These are phyloP conservation scores for Halcyon leucocephala DNA, from an alignment of 2,797 vertebrate genomes.

Conservation along the genomic window DNA sequence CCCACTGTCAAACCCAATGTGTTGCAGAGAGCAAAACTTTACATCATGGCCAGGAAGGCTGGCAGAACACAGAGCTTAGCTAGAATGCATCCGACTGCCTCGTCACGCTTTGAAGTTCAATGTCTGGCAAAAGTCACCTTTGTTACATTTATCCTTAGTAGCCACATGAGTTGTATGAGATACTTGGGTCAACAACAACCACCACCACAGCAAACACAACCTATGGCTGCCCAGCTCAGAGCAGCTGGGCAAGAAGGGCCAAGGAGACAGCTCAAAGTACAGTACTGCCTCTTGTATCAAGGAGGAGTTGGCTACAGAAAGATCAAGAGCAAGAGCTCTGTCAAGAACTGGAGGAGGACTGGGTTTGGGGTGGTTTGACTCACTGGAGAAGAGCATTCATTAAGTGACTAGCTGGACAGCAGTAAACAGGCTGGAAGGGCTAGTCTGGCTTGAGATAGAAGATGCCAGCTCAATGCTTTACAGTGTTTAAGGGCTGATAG, in stretches of 20 bases:
- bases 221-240: not conserved
- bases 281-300: not conserved
- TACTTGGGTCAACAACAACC: not conserved
- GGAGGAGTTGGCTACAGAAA: not conserved
- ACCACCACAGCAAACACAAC: not conserved
- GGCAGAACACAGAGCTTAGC: not conserved
- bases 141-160: not conserved
- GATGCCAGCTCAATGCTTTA: not conserved
- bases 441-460: not conserved
- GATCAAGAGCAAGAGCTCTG: not conserved
- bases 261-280: not conserved
- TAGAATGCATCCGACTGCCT: not conserved
- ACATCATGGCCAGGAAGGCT: not conserved
- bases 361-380: not conserved
- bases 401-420: not conserved
- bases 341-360: not conserved
- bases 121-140: not conserved
- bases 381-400: not conserved
- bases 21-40: not conserved
- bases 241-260: not conserved
- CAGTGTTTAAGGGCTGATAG: not conserved
- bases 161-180: not conserved
- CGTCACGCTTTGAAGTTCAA: not conserved
- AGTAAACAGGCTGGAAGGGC: not conserved
- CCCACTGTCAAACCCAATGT: not conserved